phyloP scores from a whole-genome alignment of 2,888 invertebrate species.

The Syrphus vitripennis region DNA sequence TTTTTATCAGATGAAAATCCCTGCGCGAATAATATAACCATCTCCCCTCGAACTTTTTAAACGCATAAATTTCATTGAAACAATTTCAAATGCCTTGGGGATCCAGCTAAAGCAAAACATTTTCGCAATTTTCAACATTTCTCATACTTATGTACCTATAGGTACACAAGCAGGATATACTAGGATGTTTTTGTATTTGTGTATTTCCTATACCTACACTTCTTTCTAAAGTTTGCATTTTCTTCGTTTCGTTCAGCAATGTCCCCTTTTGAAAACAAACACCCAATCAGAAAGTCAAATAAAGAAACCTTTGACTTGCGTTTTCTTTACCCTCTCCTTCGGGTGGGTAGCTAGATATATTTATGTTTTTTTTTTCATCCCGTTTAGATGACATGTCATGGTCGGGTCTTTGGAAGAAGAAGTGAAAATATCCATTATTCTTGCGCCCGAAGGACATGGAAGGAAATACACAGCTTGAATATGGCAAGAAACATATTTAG shows the following conservation, averaged over 20 bases:
- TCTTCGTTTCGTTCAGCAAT: constrained; percentile 7
- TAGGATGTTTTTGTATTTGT: constrained; percentile 15
- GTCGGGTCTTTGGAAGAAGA: constrained; percentile 44
- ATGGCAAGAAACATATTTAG: constrained; percentile 66
- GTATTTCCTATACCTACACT: constrained; percentile 4
- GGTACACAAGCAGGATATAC: constrained; percentile 28
- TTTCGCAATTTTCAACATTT: constrained; percentile 58
- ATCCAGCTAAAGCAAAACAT: constrained; percentile 39
- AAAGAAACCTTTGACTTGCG: constrained; percentile 71
- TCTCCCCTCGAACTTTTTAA: constrained; percentile 33
- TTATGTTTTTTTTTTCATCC: not conserved
- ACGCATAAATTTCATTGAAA: constrained; percentile 63
- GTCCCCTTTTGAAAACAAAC: constrained; percentile 56
- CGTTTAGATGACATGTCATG: constrained; percentile 51
- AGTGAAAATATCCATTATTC: constrained; percentile 59
- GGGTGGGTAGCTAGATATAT: not conserved
- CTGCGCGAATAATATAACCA: constrained; percentile 49
- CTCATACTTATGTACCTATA: constrained; percentile 7
- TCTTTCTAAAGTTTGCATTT: constrained; percentile 20
- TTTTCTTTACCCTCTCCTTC: constrained; percentile 48
- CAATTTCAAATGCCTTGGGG: constrained; percentile 41
- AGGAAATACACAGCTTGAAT: constrained; percentile 44
- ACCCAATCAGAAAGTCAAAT: constrained; percentile 72
- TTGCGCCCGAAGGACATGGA: constrained; percentile 43
- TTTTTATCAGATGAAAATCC: constrained; percentile 65